Base-by-base conservation (phyloP, 1,140 invertebrate species). In the Drosophila punjabiensis region DNA sequence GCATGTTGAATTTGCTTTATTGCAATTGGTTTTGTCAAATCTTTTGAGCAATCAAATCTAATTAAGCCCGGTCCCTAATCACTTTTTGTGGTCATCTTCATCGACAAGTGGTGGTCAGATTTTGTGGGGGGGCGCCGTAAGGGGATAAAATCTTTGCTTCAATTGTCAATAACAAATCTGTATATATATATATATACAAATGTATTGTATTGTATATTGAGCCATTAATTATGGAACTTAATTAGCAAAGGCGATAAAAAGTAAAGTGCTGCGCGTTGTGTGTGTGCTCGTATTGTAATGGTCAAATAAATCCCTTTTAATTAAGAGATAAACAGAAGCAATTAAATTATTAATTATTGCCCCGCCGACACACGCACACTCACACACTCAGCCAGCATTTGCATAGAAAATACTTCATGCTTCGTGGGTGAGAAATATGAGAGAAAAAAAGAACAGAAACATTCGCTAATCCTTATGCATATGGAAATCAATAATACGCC, bases 271-370 rank as follows among this genome's bases (percentile, higher is more conserved):
- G 68, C 20, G 20, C 20, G 6, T 24, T 63, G 71, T 62, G 10
- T 87, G 30, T 50, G 14, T 20, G 45, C 37, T 53, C 24, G 37
- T 10, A 67, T 50, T 82, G 66, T 87, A 60, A 60, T 77, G 85
- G 63, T 76, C 81, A 82, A 91, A 91, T 89, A 92, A 92, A 92
- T 92, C 89, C 90, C 85, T 86, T 89, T 90, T 92, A 92, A 92
- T 92, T 92, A 92, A 92, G 77, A 92, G 89, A 92, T 92, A 92
- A 92, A 92, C 85, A 92, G 85, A 83, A 92, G 90, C 89, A 92
- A 92, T 92, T 92, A 92, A 90, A 89, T 90, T 92, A 92, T 92
- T 92, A 92, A 90, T 92, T 89, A 92, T 90, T 70, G 53, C 59
- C 76, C 61, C 62, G 16, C 35, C 55, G n/a, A 39, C 55, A 50